Evolutionary conservation across 2,888 invertebrate genomes (phyloP), one percentile per base, ranked within the genome.

Genomic region (Cephus pygmeus): DNA sequence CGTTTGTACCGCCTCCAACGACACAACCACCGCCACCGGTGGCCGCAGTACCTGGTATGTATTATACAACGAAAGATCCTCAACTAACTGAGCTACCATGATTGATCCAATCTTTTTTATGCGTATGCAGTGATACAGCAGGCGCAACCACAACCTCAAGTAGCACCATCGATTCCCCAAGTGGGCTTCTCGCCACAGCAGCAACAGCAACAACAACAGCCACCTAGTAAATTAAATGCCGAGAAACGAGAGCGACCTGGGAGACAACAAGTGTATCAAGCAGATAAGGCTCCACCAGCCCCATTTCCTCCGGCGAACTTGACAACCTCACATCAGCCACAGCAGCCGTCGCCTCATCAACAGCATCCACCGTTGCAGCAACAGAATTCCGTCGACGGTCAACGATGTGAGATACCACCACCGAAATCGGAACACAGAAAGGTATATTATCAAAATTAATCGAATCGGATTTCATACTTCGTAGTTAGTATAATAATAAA

Each of bases 191-290:
- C 85, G 71, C 82, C 84, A 1, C 86, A 83, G 34, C 84, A 77
- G 23, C 81, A 78, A 75, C 83, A 81, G 35, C 89, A 87, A 75
- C 87, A 89, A 40, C 88, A 88, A 69, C 82, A 85, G 3, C 83
- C 88, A 6, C 83, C 88, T 33, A 88, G 86, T 79, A 91, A 91
- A 83, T 81, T 90, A 69, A 88, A 85, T 79, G 78, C 88, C 74
- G 91, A 91, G 11, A 91, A 91, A 81, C 89, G 91, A 4, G 91
- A 91, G 75, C 88, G 91, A 12, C 88, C 91, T 4, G 89, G 88
- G 0, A 87, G 91, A 78, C 91, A 90, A 75, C 90, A 90, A 56
- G 88, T 88, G 23, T 90, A 89, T 83, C 90, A 90, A 78, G 82
- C 86, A 34, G 90, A 90, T 77, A 90, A 90, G 81, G 87, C 88